Conservation (phyloP, 2,888 invertebrate genomes). For the Drosophila meridiana region DNA sequence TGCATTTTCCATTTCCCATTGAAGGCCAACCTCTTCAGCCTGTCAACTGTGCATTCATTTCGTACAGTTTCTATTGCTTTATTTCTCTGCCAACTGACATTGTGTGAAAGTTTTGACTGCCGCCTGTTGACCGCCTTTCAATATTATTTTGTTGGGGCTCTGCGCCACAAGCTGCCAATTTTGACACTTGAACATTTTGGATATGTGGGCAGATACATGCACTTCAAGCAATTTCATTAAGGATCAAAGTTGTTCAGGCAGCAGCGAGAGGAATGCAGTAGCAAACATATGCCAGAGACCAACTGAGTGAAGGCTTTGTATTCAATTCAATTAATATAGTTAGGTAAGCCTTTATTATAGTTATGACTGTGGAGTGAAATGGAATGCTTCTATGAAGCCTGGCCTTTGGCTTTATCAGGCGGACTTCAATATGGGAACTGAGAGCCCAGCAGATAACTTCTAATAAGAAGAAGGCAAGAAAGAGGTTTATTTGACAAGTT, state of each 20-base stretch:
- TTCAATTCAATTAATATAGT: too few species aligned
- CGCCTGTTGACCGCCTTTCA: constrained; percentile 24
- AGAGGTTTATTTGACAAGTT: too few species aligned
- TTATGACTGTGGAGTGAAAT: too few species aligned
- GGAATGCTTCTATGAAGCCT: too few species aligned
- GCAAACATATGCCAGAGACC: background rate
- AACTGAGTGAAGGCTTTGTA: too few species aligned
- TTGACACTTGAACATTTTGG: constrained; percentile 38
- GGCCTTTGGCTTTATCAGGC: too few species aligned
- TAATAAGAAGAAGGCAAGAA: too few species aligned
- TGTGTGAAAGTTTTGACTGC: constrained; percentile 43
- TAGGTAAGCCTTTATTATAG: too few species aligned
- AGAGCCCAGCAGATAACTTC: too few species aligned
- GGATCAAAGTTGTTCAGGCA: background rate
- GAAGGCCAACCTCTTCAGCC: background rate
- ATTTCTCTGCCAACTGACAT: constrained; percentile 45
- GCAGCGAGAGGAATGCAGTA: too few species aligned
- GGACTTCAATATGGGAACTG: too few species aligned
- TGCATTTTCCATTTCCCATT: constrained; percentile 44
- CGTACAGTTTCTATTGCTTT: constrained; percentile 40
- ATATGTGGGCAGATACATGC: background rate
- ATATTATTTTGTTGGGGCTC: constrained; percentile 24
- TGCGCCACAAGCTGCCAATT: constrained; percentile 35
- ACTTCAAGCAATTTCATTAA: background rate
- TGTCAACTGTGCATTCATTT: constrained; percentile 57